Conservation (phyloP, 2,113 vertebrate species). For the Strix aluco region DNA sequence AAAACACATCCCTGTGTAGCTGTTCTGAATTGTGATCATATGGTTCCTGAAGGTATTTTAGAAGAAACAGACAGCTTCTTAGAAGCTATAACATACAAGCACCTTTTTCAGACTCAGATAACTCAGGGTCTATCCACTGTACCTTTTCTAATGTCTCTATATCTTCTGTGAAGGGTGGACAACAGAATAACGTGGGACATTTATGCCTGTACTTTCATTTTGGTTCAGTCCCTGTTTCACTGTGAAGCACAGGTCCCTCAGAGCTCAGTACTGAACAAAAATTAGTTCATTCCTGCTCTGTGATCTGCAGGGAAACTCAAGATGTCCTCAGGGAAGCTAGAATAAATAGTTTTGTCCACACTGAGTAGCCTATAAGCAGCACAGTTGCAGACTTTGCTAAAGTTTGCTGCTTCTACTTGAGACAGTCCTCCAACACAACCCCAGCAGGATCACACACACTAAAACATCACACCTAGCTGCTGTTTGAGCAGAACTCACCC, state of each 20-base stretch:
- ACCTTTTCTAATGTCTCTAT: background rate
- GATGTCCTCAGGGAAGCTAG: background rate
- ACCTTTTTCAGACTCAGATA: background rate
- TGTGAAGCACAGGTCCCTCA: background rate
- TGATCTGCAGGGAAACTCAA: background rate
- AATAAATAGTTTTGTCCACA: background rate
- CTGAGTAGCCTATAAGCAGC: background rate
- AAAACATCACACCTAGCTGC: background rate
- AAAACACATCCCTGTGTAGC: background rate
- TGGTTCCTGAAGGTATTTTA: background rate
- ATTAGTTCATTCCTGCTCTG: background rate
- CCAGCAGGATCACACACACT: background rate
- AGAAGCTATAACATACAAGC: background rate
- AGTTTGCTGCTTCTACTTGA: accelerated
- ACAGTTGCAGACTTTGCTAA: background rate
- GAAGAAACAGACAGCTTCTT: background rate
- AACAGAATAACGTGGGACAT: background rate
- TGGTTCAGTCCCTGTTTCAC: background rate
- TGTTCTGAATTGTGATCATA: background rate
- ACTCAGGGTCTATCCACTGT: background rate
- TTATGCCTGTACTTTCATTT: background rate
- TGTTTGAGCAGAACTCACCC: background rate
- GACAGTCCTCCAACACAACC: background rate
- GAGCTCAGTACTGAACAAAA: background rate
- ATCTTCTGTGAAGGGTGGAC: background rate